Conservation (phyloP, 1,140 invertebrate genomes). For the Macrocentrus cingulum region DNA sequence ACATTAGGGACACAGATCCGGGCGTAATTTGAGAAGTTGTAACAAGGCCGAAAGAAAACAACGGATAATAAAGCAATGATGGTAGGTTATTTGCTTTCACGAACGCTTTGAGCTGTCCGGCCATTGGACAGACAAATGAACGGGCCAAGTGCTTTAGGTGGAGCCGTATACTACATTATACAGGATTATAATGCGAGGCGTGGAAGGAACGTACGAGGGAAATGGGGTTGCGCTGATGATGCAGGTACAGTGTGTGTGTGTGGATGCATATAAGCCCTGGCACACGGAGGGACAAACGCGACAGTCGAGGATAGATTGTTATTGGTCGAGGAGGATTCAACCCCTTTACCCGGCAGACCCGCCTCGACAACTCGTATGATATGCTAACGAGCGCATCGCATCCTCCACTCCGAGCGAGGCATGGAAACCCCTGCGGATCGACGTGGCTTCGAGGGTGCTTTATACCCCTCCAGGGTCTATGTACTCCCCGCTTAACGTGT, state of each 20-base stretch:
- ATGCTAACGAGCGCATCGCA: conserved; percentile 45
- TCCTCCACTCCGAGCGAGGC: conserved; percentile 23
- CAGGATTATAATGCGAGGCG: conserved; percentile 31
- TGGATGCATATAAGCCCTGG: conserved; percentile 1
- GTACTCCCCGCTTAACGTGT: not conserved
- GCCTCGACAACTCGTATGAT: conserved; percentile 35
- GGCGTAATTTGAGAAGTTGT: conserved; percentile 25
- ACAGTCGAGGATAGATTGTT: conserved; percentile 41
- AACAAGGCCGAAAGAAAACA: conserved; percentile 16
- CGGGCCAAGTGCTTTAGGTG: conserved; percentile 41
- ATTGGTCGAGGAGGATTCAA: conserved; percentile 45
- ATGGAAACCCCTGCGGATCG: conserved; percentile 31
- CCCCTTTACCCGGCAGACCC: conserved; percentile 37
- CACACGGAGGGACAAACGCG: conserved; percentile 31
- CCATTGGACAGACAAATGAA: conserved; percentile 49
- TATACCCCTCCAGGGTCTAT: not conserved
- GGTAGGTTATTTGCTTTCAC: conserved; percentile 28
- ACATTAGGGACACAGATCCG: conserved; percentile 36
- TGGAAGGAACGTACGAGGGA: not conserved
- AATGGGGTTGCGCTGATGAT: not conserved
- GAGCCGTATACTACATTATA: conserved; percentile 27
- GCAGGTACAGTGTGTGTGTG: conserved; percentile 26
- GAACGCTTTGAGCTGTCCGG: conserved; percentile 47
- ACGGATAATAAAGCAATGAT: conserved; percentile 39
- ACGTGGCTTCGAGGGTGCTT: conserved; percentile 13